Base-by-base conservation (phyloP, 2,888 invertebrate genomes). In the Lasioglossum figueresi region DNA sequence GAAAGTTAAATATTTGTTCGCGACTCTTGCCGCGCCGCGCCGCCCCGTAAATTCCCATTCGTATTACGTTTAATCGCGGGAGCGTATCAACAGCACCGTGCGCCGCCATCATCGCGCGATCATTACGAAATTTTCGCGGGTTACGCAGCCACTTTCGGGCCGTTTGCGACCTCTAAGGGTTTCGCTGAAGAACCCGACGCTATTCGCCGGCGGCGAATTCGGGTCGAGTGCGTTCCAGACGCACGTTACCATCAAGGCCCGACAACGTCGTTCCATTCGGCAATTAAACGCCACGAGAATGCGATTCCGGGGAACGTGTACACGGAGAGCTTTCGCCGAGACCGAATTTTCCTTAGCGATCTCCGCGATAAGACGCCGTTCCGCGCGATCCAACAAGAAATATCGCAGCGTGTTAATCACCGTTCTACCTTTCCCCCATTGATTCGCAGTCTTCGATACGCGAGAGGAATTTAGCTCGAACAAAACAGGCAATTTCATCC, bases 281-380 rank as follows among this genome's bases (percentile, higher is more conserved):
- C 84, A 84, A 85, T 85, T 84, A 84, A 85, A 72, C 76, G 68
- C 63, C 40, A 14, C 66, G 23, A 66, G 56, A 80, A 80, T 80
- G 48, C 72, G 68, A 80, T 84, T 78, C 77, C 73, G 23, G 70
- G 63, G 43, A 63, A 63, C 63, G 31, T 31, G n/a, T 56, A 27
- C 52, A 23, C 72, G 59, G 34, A 8, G 27, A 52, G 34, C 63
- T 43, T 71, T 45, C 34, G 31, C 52, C 34, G 19, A 16, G n/a
- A 31, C 27, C 45, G 63, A 48, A 72, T 80, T 80, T 43, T 23
- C 37, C 56, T 34, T 19, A 6, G 19, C 27, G 76, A 56, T 43
- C 14, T 14, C 43, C 12, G 6, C n/a, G n/a, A 70, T 76, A 70
- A 43, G 34, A 43, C 52, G 4, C 4, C 2, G 63, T 31, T 43